phyloP scores from a whole-genome alignment of 2,797 vertebrate species.

The Alcedo atthis region DNA sequence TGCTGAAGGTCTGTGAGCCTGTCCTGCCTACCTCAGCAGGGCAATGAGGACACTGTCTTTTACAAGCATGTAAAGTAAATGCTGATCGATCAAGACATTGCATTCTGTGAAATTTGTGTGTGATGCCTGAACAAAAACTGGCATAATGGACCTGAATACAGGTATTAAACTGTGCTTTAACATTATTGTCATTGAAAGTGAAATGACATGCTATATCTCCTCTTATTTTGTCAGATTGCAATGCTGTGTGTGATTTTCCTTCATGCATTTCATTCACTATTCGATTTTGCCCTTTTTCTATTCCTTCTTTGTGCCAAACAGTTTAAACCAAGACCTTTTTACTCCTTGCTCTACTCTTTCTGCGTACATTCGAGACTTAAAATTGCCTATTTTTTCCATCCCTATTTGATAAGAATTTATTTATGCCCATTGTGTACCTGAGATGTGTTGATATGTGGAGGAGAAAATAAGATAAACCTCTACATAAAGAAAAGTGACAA shows the following conservation, averaged over 20 bases:
- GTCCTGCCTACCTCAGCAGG: neutral
- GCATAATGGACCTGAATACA: neutral
- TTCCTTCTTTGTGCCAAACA: neutral
- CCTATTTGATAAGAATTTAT: constrained; percentile 1
- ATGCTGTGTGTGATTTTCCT: neutral
- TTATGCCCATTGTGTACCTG: neutral
- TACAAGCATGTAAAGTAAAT: neutral
- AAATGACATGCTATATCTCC: neutral
- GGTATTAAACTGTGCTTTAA: neutral
- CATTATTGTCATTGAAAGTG: neutral
- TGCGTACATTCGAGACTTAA: neutral
- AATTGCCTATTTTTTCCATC: constrained; percentile 17
- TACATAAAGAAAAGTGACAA: neutral
- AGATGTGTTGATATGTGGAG: neutral
- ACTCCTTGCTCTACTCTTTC: neutral
- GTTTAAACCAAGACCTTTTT: neutral
- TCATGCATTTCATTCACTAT: neutral
- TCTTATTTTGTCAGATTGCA: neutral
- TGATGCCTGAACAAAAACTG: neutral
- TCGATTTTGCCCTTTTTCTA: neutral
- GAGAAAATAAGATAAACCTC: neutral
- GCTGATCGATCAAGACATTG: accelerated
- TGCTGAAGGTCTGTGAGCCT: neutral
- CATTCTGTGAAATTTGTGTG: neutral
- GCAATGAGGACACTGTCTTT: neutral